Evolutionary conservation across 2,888 invertebrate genomes (phyloP), one percentile per base, ranked within the genome.

Genomic region (Apotomis turbidana): DNA sequence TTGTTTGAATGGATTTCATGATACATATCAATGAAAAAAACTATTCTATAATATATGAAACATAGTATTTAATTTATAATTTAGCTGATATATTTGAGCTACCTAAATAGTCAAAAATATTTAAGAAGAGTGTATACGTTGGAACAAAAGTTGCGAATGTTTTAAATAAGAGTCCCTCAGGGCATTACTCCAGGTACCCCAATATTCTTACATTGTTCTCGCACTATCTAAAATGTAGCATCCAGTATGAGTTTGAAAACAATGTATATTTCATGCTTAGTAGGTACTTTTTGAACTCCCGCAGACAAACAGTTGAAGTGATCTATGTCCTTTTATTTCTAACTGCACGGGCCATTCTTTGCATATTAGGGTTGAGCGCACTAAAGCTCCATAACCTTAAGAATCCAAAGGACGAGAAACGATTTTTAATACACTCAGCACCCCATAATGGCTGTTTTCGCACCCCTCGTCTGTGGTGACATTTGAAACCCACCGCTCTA

Each of bases 381-480:
- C 83, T 83, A 81, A 82, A 84, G 81, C 83, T 71, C 84, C 85
- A 89, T 89, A 91, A 91, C 92, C 90, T 91, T 90, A 92, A 91
- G 90, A 89, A 89, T 89, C 88, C 82, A 87, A 89, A 90, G 88
- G 85, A 89, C 85, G 86, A 87, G 83, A 87, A 90, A 87, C 89
- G 90, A 88, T 92, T 92, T 93, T 93, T 93, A 92, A 93, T 91
- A 91, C 86, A 90, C 87, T 87, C 85, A 80, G 83, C 90, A 87
- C 93, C 90, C 91, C 83, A 85, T 93, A 89, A 91, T 92, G 90
- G 90, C 83, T 85, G 85, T 89, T 88, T 90, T 91, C 87, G 86
- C 91, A 90, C 93, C 90, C 92, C 86, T 76, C 81, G 83, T 83
- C 85, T 89, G 92, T 86, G 93, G 91, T 93, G 93, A 93, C 93